Evolutionary conservation across 1,140 invertebrate species (phyloP).

Genomic region (Panagrolaimus sp.): DNA sequence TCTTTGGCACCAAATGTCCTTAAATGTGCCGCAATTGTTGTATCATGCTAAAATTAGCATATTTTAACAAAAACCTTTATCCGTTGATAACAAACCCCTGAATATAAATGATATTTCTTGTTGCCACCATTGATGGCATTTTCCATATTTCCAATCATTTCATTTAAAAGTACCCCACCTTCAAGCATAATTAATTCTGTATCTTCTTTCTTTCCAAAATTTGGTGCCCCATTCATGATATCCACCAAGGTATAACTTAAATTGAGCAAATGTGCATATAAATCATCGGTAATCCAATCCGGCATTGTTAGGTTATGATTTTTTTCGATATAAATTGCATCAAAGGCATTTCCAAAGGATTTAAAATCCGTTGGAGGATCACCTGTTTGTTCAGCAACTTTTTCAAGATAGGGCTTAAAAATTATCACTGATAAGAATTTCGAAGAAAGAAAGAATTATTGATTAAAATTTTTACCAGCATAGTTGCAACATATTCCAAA

Average conservation of each 20-base stretch:
- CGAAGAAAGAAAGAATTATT: too few relatives aligned
- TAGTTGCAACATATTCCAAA: too few relatives aligned
- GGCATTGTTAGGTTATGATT: slow-evolving; percentile 22
- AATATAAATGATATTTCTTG: not conserved
- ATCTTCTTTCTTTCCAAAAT: slow-evolving; percentile 17
- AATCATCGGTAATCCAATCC: slow-evolving; percentile 19
- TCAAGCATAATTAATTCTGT: slow-evolving; percentile 21
- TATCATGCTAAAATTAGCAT: slow-evolving; percentile 17
- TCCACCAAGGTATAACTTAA: slow-evolving; percentile 3
- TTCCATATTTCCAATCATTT: slow-evolving; percentile 23
- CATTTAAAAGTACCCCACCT: slow-evolving; percentile 17
- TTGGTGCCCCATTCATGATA: slow-evolving; percentile 12
- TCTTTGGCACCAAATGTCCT: slow-evolving; percentile 17
- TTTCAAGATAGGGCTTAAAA: too few relatives aligned
- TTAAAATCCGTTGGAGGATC: not conserved
- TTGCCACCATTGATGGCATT: not conserved
- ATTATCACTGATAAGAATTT: too few relatives aligned
- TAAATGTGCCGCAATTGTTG: slow-evolving; percentile 20
- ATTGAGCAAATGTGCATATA: not conserved
- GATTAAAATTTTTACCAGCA: too few relatives aligned
- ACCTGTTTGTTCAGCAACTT: too few relatives aligned
- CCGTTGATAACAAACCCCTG: not conserved
- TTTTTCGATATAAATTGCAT: slow-evolving; percentile 24
- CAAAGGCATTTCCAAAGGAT: slow-evolving; percentile 3
- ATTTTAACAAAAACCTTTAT: not conserved